Percentiles rank a stretch among this genome's conserved stretches.
phyloP scores from a whole-genome alignment of 2,888 invertebrate species.

The Tetragonisca angustula region DNA sequence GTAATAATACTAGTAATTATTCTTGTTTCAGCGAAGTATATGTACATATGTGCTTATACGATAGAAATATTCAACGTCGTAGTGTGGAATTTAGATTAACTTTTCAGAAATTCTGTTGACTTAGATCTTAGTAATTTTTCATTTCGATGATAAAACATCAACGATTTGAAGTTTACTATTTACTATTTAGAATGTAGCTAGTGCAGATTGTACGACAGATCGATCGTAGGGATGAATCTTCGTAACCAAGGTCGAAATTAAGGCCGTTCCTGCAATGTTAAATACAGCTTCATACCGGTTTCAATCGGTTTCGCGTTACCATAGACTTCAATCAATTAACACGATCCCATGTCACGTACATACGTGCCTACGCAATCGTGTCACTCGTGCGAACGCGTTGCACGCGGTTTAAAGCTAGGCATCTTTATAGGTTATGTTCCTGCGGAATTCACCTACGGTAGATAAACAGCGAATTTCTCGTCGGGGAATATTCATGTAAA shows the following conservation, averaged over 20 bases:
- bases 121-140: neutral
- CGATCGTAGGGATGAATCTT: slow-evolving; percentile 6
- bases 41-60: neutral
- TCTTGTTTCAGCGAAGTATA: neutral
- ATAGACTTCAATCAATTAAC: slow-evolving; percentile 3
- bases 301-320: slow-evolving; percentile 13
- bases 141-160: neutral
- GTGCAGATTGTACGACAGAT: neutral
- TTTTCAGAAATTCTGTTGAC: too few relatives aligned
- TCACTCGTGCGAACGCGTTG: neutral
- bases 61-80: neutral
- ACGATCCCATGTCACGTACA: neutral
- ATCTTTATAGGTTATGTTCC: slow-evolving; percentile 51
- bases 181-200: neutral
- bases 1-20: neutral
- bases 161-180: neutral
- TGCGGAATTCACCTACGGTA: neutral
- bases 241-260: slow-evolving; percentile 16
- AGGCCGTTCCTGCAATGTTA: neutral
- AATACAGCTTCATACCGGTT: slow-evolving; percentile 2
- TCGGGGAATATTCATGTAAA: neutral
- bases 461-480: neutral
- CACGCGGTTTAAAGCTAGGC: slow-evolving; percentile 1
- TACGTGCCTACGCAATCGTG: neutral
- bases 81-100: neutral